phyloP scores from a whole-genome alignment of 1,140 invertebrate genomes.

The Ceratina calcarata region DNA sequence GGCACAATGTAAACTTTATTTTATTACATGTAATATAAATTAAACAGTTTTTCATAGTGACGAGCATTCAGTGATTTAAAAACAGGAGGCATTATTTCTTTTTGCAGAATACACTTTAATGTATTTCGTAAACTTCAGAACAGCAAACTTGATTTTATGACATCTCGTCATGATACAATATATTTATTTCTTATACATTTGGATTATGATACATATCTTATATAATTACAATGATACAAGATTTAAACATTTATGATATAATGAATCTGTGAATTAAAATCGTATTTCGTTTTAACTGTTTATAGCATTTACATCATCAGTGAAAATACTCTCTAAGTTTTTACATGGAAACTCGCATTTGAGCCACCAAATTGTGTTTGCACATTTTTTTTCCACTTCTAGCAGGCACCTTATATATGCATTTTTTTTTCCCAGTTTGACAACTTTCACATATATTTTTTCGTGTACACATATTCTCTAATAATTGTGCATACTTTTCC shows the following conservation, averaged over 20 bases:
- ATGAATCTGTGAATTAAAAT: conserved; percentile 73
- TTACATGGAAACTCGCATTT: conserved; percentile 33
- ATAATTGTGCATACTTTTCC: conserved; percentile 21
- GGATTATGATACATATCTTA: conserved; percentile 73
- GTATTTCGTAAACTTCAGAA: conserved; percentile 44
- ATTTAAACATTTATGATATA: conserved; percentile 78
- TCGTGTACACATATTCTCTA: conserved; percentile 35
- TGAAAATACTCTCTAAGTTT: conserved; percentile 52
- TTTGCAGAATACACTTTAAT: conserved; percentile 32
- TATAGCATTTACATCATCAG: conserved; percentile 63
- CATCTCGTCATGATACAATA: conserved; percentile 70
- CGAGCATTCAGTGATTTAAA: conserved; percentile 9
- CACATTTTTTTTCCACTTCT: conserved; percentile 39
- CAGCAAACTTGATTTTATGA: conserved; percentile 51
- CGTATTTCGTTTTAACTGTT: conserved; percentile 59
- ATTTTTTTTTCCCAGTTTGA: conserved; percentile 52
- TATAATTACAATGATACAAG: conserved; percentile 75
- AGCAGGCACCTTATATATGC: conserved; percentile 43
- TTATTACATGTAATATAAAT: conserved; percentile 36
- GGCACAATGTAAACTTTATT: conserved; percentile 16
- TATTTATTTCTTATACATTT: conserved; percentile 75
- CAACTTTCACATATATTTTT: conserved; percentile 53
- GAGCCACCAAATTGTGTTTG: conserved; percentile 46
- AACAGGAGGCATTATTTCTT: not conserved
- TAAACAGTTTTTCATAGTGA: conserved; percentile 2